These are phyloP conservation scores for Capitulum mitella DNA, from an alignment of 2,888 invertebrate genomes.

Conservation along the genomic window DNA sequence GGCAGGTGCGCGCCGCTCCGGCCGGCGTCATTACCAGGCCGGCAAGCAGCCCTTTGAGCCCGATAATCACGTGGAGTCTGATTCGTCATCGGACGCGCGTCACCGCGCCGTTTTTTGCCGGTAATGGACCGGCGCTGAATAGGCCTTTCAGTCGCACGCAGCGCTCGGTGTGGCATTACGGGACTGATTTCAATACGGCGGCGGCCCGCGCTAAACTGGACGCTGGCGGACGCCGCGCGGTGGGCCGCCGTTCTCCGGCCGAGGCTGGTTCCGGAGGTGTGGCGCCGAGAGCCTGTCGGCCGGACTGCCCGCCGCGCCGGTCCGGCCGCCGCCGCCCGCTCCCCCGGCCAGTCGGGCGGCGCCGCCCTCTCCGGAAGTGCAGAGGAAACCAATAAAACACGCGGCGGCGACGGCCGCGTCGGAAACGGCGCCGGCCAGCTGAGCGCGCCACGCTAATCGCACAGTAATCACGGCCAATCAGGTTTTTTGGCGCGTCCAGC, in stretches of 20 bases:
- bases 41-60: constrained; percentile 4
- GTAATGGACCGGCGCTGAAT: background rate
- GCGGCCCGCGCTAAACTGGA: no score
- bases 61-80: background rate
- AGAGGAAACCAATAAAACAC: constrained; percentile 20
- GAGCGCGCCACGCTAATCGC: background rate
- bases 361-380: background rate
- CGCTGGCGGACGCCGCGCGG: no score
- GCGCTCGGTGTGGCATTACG: background rate
- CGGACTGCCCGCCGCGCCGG: background rate
- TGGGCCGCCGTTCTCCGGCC: background rate
- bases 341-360: background rate
- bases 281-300: background rate
- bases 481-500: background rate
- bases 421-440: background rate
- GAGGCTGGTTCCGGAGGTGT: background rate
- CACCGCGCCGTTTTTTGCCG: constrained; percentile 16
- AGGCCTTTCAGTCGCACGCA: background rate
- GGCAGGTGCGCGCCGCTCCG: background rate
- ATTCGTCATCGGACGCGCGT: constrained; percentile 9
- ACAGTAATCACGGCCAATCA: constrained; percentile 15
- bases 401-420: background rate
- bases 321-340: background rate
- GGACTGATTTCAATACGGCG: background rate
- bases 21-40: background rate